Evolutionary conservation across 2,888 invertebrate genomes (phyloP).

Genomic region (Palloptera scutellata): DNA sequence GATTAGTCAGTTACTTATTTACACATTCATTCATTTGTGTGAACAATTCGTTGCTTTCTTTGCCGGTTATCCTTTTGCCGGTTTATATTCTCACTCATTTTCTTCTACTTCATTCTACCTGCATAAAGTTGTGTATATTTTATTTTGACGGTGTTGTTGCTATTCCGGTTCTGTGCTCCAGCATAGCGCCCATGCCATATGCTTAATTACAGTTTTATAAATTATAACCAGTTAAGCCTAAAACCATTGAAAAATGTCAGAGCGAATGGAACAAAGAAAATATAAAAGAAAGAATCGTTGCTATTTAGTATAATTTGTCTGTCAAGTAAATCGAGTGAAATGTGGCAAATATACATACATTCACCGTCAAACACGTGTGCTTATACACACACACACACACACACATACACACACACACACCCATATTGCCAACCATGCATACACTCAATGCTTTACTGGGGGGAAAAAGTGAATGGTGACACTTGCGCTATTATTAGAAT

Average conservation of each 20-base stretch:
- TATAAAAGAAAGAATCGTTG: conserved; percentile 1
- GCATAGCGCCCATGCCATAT: not conserved
- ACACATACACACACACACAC: too few species aligned
- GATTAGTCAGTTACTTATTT: too few species aligned
- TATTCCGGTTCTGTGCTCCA: not conserved
- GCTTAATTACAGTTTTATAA: conserved; percentile 30
- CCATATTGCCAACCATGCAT: too few species aligned
- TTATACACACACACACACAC: too few species aligned
- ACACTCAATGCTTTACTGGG: too few species aligned
- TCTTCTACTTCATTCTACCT: not conserved
- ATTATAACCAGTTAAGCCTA: conserved; percentile 24
- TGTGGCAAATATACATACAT: not conserved
- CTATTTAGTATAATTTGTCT: not conserved
- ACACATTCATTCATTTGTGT: not conserved
- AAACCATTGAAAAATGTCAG: conserved; percentile 13
- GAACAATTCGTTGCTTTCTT: not conserved
- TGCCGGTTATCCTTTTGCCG: not conserved
- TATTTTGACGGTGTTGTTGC: too few species aligned
- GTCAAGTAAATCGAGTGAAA: not conserved
- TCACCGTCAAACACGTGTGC: too few species aligned
- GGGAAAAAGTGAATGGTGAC: too few species aligned
- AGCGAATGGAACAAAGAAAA: not conserved
- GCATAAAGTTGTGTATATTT: not conserved
- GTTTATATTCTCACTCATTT: not conserved
- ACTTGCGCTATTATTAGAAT: too few species aligned